Percentiles rank a stretch among this genome's conserved stretches.
phyloP scores from a whole-genome alignment of 2,113 vertebrate genomes.

The Lynx canadensis region DNA sequence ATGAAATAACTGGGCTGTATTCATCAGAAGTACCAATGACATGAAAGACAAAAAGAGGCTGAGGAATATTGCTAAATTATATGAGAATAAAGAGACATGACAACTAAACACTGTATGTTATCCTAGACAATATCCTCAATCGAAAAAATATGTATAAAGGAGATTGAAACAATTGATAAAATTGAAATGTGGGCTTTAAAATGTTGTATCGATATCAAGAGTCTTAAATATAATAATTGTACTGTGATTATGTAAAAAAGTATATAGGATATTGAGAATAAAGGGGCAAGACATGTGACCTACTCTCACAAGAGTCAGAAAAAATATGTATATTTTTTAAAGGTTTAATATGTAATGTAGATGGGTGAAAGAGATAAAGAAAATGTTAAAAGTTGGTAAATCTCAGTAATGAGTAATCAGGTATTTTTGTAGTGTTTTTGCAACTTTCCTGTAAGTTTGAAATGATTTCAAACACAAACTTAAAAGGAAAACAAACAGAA shows the following conservation, averaged over 20 bases:
- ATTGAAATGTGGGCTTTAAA: not conserved
- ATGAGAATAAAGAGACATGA: not conserved
- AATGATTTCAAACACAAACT: constrained; percentile 28
- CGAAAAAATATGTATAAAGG: not conserved
- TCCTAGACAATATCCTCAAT: not conserved
- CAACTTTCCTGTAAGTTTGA: constrained; percentile 24
- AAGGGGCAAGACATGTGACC: not conserved
- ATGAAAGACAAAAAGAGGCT: not conserved
- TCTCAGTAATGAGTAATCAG: not conserved
- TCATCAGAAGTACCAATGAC: not conserved
- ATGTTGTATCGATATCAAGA: not conserved
- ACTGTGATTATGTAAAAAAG: not conserved
- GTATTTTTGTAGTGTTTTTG: not conserved
- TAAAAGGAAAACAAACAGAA: not conserved
- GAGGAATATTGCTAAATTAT: not conserved
- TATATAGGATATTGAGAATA: not conserved
- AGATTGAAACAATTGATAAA: not conserved
- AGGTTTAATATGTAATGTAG: not conserved
- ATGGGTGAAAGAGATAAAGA: not conserved
- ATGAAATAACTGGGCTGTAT: not conserved
- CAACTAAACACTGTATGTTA: not conserved
- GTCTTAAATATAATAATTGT: not conserved
- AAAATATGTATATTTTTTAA: not conserved
- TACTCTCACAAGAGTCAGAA: not conserved
- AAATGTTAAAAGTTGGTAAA: not conserved